These are phyloP conservation scores for Acrossocheilus fasciatus DNA, from an alignment of 2,797 vertebrate species.

Conservation along the genomic window DNA sequence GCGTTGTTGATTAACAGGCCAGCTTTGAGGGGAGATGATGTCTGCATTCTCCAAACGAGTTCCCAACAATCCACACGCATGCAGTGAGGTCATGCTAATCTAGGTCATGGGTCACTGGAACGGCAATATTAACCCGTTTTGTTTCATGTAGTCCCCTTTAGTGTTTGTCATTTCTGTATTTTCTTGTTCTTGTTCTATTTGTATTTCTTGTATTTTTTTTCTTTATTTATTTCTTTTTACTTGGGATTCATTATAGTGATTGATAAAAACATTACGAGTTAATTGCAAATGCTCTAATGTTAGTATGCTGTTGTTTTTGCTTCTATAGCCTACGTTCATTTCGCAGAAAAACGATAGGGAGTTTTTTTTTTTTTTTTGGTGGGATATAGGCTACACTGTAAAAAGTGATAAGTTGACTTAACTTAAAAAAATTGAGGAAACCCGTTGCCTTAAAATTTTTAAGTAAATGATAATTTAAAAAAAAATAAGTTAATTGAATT, in stretches of 20 bases:
- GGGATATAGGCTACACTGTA: background rate
- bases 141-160: background rate
- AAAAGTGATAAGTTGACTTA: too few species aligned
- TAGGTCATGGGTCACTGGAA: background rate
- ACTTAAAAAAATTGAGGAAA: too few species aligned
- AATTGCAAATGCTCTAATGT: background rate
- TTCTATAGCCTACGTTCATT: background rate
- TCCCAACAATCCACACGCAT: background rate
- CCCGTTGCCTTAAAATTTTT: too few species aligned
- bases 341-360: background rate
- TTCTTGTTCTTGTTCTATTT: too few species aligned
- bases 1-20: conserved; percentile 49
- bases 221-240: background rate
- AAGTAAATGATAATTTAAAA: too few species aligned
- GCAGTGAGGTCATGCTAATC: conserved; percentile 21
- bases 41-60: conserved; percentile 41
- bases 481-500: too few species aligned
- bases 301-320: too few species aligned
- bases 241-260: background rate
- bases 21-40: conserved; percentile 27
- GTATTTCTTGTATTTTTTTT: background rate
- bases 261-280: background rate
- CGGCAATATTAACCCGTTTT: background rate
- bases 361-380: too few species aligned
- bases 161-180: background rate